phyloP scores from a whole-genome alignment of 2,888 invertebrate species.

The Drosophila buzzatii region DNA sequence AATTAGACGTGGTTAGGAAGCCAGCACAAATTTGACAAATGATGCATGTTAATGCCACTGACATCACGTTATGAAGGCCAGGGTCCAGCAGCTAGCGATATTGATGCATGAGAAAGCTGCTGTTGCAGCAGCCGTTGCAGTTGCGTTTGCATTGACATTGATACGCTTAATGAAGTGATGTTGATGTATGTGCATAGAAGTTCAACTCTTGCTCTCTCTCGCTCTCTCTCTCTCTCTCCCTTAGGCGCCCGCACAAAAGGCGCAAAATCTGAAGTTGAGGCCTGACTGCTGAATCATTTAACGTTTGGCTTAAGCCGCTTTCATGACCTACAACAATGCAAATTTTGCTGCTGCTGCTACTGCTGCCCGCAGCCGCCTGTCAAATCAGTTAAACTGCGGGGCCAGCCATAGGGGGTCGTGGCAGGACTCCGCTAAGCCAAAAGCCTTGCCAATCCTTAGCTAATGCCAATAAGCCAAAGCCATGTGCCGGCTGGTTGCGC shows the following conservation, averaged over 20 bases:
- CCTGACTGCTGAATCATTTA: constrained; percentile 44
- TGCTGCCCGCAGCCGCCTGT: constrained; percentile 46
- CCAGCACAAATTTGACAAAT: constrained; percentile 64
- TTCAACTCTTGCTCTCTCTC: not conserved
- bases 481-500: constrained; percentile 16
- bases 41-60: constrained; percentile 68
- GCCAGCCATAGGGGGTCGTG: not conserved
- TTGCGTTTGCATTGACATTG: constrained; percentile 58
- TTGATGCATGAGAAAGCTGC: constrained; percentile 56
- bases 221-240: not conserved
- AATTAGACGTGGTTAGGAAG: constrained; percentile 31
- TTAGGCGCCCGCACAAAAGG: constrained; percentile 7
- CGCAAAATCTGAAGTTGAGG: constrained; percentile 26
- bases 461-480: constrained; percentile 72
- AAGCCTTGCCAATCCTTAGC: constrained; percentile 51
- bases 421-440: constrained; percentile 24
- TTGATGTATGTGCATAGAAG: constrained; percentile 50
- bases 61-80: constrained; percentile 26
- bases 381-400: constrained; percentile 39
- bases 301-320: constrained; percentile 50
- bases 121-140: constrained; percentile 12
- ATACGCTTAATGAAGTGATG: constrained; percentile 76
- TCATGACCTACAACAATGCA: constrained; percentile 32
- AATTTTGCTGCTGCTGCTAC: constrained; percentile 18
- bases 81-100: constrained; percentile 24